Evolutionary conservation across 2,113 vertebrate species (phyloP).

Genomic region (Coreoperca whiteheadi): DNA sequence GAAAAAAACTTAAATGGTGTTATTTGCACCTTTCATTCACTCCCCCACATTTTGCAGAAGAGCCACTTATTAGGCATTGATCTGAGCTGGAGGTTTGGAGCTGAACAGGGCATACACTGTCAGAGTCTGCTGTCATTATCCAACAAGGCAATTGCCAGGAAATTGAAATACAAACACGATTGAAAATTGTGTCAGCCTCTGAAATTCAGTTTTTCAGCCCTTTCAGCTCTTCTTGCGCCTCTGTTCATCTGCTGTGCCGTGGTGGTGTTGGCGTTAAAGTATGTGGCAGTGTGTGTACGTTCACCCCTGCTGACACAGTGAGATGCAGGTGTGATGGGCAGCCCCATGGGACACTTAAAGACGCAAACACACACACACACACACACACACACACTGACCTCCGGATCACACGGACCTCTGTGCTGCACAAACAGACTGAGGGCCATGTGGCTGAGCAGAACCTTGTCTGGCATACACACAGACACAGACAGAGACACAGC

Average conservation of each 20-base stretch:
- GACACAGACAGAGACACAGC: conserved; percentile 29
- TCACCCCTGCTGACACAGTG: conserved; percentile 21
- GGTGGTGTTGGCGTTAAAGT: conserved; percentile 12
- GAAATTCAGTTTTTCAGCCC: conserved; percentile 22
- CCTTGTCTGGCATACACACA: conserved; percentile 43
- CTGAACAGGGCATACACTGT: conserved; percentile 44
- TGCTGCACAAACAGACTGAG: conserved; percentile 55
- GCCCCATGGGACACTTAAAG: conserved; percentile 15
- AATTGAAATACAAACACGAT: conserved; percentile 34
- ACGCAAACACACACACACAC: conserved; percentile 21
- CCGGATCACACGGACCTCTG: conserved; percentile 8
- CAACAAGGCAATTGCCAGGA: conserved; percentile 34
- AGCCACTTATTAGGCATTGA: conserved; percentile 58
- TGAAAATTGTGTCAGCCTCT: conserved; percentile 39
- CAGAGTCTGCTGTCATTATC: conserved; percentile 59
- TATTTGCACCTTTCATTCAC: conserved; percentile 63
- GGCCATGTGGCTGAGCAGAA: conserved; percentile 48
- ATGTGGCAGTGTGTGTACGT: conserved; percentile 17
- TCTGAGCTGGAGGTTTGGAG: conserved; percentile 46
- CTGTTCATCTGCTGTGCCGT: background rate
- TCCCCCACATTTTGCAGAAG: conserved; percentile 38
- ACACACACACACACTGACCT: conserved; percentile 25
- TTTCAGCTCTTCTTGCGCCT: background rate
- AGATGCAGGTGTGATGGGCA: conserved; percentile 51
- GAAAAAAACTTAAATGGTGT: conserved; percentile 59